A percentile compares a stretch with the other conserved stretches of the same genome.
Evolutionary conservation across 2,888 invertebrate genomes (phyloP).

Genomic region (Chaetogeoica ovagalla): DNA sequence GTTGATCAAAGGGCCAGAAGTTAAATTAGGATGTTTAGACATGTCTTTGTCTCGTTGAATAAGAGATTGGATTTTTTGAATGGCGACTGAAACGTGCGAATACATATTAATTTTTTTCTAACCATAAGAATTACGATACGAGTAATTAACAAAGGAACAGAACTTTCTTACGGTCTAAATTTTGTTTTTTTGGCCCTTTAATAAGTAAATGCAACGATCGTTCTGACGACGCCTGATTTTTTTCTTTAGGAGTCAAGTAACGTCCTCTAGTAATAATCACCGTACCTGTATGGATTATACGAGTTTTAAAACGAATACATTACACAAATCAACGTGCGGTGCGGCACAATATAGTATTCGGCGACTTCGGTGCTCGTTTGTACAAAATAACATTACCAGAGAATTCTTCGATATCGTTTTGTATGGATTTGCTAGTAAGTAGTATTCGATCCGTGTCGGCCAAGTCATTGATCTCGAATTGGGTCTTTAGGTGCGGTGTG

Average conservation of each 20-base stretch:
- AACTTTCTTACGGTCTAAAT: slow-evolving; percentile 58
- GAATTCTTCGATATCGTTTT: slow-evolving; percentile 62
- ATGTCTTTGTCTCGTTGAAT: slow-evolving; percentile 54
- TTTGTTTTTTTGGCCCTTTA: slow-evolving; percentile 58
- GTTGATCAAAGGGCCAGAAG: slow-evolving; percentile 53
- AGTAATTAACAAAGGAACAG: not conserved
- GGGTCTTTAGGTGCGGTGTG: slow-evolving; percentile 58
- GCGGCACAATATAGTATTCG: too few relatives aligned
- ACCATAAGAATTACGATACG: slow-evolving; percentile 27
- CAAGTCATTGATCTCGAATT: slow-evolving; percentile 64
- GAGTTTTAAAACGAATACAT: too few relatives aligned
- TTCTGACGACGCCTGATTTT: slow-evolving; percentile 57
- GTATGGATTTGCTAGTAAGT: slow-evolving; percentile 63
- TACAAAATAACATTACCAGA: slow-evolving; percentile 56
- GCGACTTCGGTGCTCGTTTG: too few relatives aligned
- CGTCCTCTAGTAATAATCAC: slow-evolving; percentile 64
- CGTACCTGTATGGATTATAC: slow-evolving; percentile 59
- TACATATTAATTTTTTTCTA: slow-evolving; percentile 39
- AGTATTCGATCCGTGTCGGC: slow-evolving; percentile 63
- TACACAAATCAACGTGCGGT: too few relatives aligned
- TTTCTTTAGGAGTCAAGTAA: slow-evolving; percentile 61
- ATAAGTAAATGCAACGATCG: slow-evolving; percentile 62
- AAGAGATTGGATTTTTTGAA: slow-evolving; percentile 57
- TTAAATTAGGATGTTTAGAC: slow-evolving; percentile 47
- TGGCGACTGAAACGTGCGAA: slow-evolving; percentile 57